Conservation (phyloP, 1,140 invertebrate genomes). For the Chelonus insularis region DNA sequence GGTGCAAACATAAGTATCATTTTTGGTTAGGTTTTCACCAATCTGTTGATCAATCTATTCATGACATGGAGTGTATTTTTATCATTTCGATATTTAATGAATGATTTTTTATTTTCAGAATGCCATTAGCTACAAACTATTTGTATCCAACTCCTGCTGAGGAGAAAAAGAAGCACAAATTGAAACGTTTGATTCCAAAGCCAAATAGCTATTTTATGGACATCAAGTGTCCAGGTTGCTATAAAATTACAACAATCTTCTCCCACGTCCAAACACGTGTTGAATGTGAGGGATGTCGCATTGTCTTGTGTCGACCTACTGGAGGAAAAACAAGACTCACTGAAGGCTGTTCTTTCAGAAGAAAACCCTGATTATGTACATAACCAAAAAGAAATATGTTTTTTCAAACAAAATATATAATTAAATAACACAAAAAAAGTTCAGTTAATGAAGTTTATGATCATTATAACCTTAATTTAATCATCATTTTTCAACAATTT, state of each 20-base stretch:
- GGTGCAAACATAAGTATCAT: too few species aligned
- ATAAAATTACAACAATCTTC: constrained; percentile 99
- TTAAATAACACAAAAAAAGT: too few species aligned
- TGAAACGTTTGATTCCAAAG: constrained; percentile 96
- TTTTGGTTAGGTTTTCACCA: too few species aligned
- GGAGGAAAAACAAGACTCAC: constrained; percentile 97
- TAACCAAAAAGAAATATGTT: too few species aligned
- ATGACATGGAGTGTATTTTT: too few species aligned
- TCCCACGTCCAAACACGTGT: constrained; percentile 98
- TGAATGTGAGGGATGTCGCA: constrained; percentile 96
- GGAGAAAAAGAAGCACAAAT: constrained; percentile 94
- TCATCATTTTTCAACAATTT: too few species aligned
- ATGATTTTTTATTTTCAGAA: constrained; percentile 63
- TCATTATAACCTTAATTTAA: too few species aligned
- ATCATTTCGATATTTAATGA: too few species aligned
- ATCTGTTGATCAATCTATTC: too few species aligned
- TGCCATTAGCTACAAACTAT: constrained; percentile 90
- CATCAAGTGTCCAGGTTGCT: constrained; percentile 99
- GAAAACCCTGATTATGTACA: constrained; percentile 69
- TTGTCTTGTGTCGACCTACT: constrained; percentile 97
- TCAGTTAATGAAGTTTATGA: too few species aligned
- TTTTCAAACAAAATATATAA: too few species aligned
- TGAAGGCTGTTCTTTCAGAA: constrained; percentile 96
- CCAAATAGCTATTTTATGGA: constrained; percentile 99
- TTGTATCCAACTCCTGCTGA: constrained; percentile 90